phyloP scores from a whole-genome alignment of 2,113 vertebrate species.

The Grantiella picta region DNA sequence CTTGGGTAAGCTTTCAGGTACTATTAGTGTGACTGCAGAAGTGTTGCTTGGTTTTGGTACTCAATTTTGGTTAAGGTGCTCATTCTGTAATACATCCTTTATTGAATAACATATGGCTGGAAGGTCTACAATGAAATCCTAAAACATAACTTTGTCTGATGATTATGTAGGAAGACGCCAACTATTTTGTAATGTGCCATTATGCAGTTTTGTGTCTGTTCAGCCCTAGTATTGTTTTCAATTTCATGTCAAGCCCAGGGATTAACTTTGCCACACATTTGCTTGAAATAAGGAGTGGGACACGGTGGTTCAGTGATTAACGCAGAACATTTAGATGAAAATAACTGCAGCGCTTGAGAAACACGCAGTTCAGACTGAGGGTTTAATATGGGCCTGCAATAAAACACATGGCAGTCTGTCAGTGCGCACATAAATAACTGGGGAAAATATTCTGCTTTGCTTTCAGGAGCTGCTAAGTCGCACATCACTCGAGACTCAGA shows the following conservation, averaged over 20 bases:
- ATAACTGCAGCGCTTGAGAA: neutral
- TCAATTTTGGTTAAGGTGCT: neutral
- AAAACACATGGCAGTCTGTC: neutral
- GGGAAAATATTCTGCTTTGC: neutral
- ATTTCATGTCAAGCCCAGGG: neutral
- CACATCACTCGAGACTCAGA: conserved; percentile 90
- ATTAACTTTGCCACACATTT: neutral
- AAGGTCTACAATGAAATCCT: neutral
- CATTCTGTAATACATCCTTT: neutral
- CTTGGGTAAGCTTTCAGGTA: neutral
- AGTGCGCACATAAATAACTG: neutral
- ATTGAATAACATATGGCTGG: neutral
- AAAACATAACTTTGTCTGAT: neutral
- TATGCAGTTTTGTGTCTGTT: neutral
- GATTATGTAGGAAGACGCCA: neutral
- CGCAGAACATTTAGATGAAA: neutral
- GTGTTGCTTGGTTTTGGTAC: neutral
- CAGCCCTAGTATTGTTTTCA: neutral
- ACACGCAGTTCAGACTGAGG: neutral
- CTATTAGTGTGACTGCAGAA: neutral
- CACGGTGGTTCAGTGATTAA: neutral
- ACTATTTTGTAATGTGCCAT: neutral
- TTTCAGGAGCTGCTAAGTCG: conserved; percentile 90
- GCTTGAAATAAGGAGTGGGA: neutral
- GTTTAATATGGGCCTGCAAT: neutral